Conservation (phyloP, 2,888 invertebrate species). For the Acanthococcus lagerstroemiae region DNA sequence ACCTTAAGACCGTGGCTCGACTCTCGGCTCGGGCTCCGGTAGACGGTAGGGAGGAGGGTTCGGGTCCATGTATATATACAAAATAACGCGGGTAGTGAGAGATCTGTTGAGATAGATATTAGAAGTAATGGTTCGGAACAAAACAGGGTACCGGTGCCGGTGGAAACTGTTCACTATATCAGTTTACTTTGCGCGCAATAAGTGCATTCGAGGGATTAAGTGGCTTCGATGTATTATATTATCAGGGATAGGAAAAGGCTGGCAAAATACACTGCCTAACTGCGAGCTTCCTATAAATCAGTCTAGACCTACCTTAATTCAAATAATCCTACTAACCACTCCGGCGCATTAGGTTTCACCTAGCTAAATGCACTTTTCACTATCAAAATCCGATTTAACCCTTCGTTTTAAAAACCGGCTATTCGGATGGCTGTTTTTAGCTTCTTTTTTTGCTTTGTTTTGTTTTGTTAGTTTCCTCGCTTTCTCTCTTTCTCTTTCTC, state of each 20-base stretch:
- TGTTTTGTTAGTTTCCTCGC: no score
- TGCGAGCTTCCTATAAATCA: conserved; percentile 23
- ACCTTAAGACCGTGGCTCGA: no score
- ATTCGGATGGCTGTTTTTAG: no score
- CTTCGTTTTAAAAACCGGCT: neutral
- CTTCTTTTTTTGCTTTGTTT: no score
- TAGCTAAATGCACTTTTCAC: conserved; percentile 25
- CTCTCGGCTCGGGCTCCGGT: no score
- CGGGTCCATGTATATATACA: no score
- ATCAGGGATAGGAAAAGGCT: conserved; percentile 18
- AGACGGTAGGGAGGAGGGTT: no score
- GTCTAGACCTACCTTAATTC: conserved; percentile 27
- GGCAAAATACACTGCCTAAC: conserved; percentile 10
- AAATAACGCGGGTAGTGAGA: no score
- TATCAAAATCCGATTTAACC: conserved; percentile 25
- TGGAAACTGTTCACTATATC: conserved; percentile 23
- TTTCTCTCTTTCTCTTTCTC: no score
- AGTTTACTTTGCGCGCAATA: conserved; percentile 27
- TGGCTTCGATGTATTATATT: conserved; percentile 27
- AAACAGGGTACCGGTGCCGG: conserved; percentile 9
- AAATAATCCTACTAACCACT: conserved; percentile 26
- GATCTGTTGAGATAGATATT: conserved; percentile 29
- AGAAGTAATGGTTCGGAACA: conserved; percentile 27
- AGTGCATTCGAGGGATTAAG: conserved; percentile 26
- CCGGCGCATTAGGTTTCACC: conserved; percentile 15